Conservation (phyloP, 30 jellyfish, hydroid and myxozoan species). For the Chrysaora quinquecirrha region DNA sequence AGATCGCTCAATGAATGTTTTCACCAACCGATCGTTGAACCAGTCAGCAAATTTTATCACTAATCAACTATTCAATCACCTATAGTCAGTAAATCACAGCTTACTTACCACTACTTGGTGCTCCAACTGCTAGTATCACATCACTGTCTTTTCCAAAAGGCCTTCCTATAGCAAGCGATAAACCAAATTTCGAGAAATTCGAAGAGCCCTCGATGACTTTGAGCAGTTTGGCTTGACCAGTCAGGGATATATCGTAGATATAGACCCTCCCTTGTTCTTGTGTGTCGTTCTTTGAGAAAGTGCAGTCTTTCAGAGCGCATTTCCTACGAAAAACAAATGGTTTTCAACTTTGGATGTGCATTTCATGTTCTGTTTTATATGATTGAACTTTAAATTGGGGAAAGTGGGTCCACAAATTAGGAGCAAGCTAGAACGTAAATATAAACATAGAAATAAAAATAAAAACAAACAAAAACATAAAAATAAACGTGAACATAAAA, state of each 20-base stretch:
- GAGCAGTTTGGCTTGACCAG: constrained; percentile 8
- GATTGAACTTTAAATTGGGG: too few relatives aligned
- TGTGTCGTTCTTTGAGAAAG: constrained; percentile 56
- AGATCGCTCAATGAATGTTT: not conserved
- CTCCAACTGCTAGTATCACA: constrained; percentile 75
- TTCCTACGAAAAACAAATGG: constrained; percentile 57
- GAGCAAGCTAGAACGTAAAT: too few relatives aligned
- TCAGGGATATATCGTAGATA: constrained; percentile 40
- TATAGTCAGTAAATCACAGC: constrained; percentile 4
- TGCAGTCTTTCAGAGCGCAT: constrained; percentile 58
- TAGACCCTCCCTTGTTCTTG: constrained; percentile 69
- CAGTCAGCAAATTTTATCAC: not conserved
- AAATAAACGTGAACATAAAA: too few relatives aligned
- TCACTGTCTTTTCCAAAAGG: constrained; percentile 59
- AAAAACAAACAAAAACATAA: too few relatives aligned
- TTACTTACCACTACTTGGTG: constrained; percentile 66
- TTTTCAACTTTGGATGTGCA: too few relatives aligned
- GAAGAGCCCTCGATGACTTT: constrained; percentile 54
- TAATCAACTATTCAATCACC: not conserved
- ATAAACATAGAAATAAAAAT: too few relatives aligned
- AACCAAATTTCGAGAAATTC: constrained; percentile 71
- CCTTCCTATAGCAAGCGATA: constrained; percentile 56
- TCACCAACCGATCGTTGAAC: not conserved
- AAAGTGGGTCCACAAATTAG: too few relatives aligned
- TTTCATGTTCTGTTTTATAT: too few relatives aligned